Conservation (phyloP, 2,888 invertebrate genomes). For the Drosophila mimetica region DNA sequence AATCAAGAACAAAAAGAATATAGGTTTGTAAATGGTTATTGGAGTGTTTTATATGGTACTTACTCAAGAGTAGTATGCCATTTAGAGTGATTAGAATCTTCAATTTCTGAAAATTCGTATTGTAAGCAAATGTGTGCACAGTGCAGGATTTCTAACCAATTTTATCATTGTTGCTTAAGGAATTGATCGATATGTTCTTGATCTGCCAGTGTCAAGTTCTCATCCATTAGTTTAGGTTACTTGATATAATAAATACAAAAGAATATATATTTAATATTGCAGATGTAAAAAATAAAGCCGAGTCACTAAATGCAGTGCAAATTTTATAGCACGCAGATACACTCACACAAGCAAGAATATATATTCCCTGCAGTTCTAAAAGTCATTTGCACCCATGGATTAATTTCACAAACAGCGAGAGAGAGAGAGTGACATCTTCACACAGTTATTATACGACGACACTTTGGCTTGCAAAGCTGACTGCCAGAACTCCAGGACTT, state of each 20-base stretch:
- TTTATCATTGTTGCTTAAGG: background rate
- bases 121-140: background rate
- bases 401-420: background rate
- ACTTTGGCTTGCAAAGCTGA: background rate
- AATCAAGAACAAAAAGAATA: background rate
- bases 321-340: background rate
- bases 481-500: background rate
- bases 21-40: background rate
- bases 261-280: background rate
- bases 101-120: background rate
- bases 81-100: background rate
- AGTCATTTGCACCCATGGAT: background rate
- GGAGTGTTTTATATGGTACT: constrained; percentile 18
- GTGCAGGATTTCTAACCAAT: background rate
- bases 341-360: constrained; percentile 1
- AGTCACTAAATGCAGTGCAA: background rate
- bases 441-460: background rate
- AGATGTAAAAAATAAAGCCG: constrained; percentile 1
- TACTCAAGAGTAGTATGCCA: constrained; percentile 24
- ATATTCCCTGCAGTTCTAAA: background rate
- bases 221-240: constrained; percentile 9
- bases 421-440: background rate
- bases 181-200: background rate
- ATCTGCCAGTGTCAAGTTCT: background rate
- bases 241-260: background rate